These are phyloP conservation scores for Xiphophorus maculatus DNA, from an alignment of 2,113 vertebrate species.

Conservation along the genomic window DNA sequence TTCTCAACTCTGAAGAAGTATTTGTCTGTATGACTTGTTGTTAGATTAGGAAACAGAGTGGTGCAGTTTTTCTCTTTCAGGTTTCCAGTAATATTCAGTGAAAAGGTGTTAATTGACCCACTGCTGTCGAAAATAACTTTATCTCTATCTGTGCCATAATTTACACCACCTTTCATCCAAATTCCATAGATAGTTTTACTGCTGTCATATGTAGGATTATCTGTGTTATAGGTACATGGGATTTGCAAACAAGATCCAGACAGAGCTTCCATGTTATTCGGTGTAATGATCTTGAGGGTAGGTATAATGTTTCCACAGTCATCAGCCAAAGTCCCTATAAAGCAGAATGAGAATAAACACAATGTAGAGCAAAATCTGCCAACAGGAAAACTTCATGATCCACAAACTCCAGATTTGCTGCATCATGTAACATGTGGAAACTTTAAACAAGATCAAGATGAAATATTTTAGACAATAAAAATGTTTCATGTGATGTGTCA, in stretches of 20 bases:
- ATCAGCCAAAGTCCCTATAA: constrained; percentile 8
- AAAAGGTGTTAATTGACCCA: not conserved
- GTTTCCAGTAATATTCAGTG: constrained; percentile 50
- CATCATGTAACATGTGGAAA: too few species aligned
- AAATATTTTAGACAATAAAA: too few species aligned
- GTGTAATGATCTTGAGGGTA: not conserved
- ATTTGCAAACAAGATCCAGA: constrained; percentile 60
- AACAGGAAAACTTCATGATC: too few species aligned
- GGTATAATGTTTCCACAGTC: fast-evolving
- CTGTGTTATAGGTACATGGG: constrained; percentile 42
- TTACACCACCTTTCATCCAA: constrained; percentile 26
- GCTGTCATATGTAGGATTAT: fast-evolving
- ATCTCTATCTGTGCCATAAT: fast-evolving
- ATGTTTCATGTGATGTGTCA: too few species aligned
- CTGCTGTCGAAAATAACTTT: not conserved
- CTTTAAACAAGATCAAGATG: too few species aligned
- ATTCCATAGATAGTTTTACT: not conserved
- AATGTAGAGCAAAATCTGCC: not conserved
- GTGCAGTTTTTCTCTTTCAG: constrained; percentile 50
- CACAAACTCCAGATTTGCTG: too few species aligned
- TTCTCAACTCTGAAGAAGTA: constrained; percentile 61
- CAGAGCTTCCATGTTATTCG: constrained; percentile 35
- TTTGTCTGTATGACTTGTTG: fast-evolving
- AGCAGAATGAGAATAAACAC: not conserved
- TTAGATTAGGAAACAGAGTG: constrained; percentile 47